Evolutionary conservation across 1,140 invertebrate species (phyloP).

Genomic region (Homalodisca vitripennis): DNA sequence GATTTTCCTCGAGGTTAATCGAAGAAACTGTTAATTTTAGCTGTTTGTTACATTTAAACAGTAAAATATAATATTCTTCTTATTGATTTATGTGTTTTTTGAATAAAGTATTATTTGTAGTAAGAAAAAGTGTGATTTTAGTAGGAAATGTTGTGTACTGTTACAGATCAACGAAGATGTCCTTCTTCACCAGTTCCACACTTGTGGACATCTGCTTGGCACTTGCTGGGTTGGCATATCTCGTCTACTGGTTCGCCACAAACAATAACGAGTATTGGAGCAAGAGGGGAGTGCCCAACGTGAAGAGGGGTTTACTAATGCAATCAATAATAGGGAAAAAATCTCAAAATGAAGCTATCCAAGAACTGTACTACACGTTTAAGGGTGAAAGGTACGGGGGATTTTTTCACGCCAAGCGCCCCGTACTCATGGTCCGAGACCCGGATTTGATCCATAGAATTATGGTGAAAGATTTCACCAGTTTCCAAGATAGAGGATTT

Average conservation of each 20-base stretch:
- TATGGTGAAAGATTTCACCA: slow-evolving; percentile 55
- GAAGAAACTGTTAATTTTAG: too few relatives aligned
- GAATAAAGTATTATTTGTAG: too few relatives aligned
- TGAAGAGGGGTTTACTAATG: slow-evolving; percentile 44
- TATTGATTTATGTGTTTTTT: too few relatives aligned
- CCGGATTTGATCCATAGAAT: slow-evolving; percentile 55
- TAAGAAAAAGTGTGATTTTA: too few relatives aligned
- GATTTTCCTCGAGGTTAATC: too few relatives aligned
- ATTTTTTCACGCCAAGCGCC: slow-evolving; percentile 41
- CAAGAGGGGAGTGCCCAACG: slow-evolving; percentile 45
- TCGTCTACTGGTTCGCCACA: slow-evolving; percentile 34
- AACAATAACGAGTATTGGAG: slow-evolving; percentile 50
- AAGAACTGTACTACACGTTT: slow-evolving; percentile 33
- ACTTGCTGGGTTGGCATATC: not conserved
- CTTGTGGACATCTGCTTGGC: not conserved
- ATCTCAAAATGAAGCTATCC: not conserved
- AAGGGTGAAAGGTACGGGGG: slow-evolving; percentile 43
- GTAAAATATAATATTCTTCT: too few relatives aligned
- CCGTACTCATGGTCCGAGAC: slow-evolving; percentile 54
- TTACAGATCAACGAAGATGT: too few relatives aligned
- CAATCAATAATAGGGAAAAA: slow-evolving; percentile 40
- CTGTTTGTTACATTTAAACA: too few relatives aligned
- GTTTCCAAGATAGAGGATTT: slow-evolving; percentile 53
- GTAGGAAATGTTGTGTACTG: too few relatives aligned
- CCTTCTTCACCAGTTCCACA: not conserved